A percentile compares a stretch with the other conserved stretches of the same genome.
Conservation (phyloP, 2,113 vertebrate species). For the Myrmecophaga tridactyla region DNA sequence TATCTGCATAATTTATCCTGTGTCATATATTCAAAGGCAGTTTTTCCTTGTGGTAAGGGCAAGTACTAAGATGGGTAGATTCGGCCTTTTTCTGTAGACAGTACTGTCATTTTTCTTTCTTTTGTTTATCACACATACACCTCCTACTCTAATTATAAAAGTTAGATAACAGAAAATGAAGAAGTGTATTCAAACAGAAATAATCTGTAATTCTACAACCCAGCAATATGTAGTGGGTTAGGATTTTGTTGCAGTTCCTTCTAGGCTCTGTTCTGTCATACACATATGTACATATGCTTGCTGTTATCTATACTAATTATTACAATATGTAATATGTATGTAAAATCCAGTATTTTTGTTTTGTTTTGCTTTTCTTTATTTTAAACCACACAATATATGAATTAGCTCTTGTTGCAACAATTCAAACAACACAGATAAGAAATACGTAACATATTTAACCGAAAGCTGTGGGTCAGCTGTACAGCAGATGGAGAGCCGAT, state of each 20-base stretch:
- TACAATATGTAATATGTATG: background rate
- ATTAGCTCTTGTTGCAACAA: background rate
- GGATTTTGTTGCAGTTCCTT: background rate
- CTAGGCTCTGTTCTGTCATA: background rate
- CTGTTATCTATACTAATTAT: background rate
- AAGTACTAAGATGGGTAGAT: background rate
- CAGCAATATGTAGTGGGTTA: background rate
- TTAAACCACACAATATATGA: background rate
- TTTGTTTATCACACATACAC: background rate
- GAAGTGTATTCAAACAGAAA: background rate
- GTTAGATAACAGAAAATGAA: background rate
- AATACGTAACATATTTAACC: too few relatives aligned
- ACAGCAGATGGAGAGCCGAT: too few relatives aligned
- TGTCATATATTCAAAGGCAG: background rate
- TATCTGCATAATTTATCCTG: too few relatives aligned
- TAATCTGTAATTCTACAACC: background rate
- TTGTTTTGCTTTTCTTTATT: background rate
- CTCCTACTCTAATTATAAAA: constrained; percentile 1
- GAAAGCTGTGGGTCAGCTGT: background rate
- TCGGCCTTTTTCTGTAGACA: background rate
- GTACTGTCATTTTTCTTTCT: background rate
- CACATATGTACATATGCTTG: background rate
- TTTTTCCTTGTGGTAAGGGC: background rate
- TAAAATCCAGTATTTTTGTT: background rate
- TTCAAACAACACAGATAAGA: background rate